These are phyloP conservation scores for Syngnathoides biaculeatus DNA, from an alignment of 2,113 vertebrate species.

Conservation along the genomic window DNA sequence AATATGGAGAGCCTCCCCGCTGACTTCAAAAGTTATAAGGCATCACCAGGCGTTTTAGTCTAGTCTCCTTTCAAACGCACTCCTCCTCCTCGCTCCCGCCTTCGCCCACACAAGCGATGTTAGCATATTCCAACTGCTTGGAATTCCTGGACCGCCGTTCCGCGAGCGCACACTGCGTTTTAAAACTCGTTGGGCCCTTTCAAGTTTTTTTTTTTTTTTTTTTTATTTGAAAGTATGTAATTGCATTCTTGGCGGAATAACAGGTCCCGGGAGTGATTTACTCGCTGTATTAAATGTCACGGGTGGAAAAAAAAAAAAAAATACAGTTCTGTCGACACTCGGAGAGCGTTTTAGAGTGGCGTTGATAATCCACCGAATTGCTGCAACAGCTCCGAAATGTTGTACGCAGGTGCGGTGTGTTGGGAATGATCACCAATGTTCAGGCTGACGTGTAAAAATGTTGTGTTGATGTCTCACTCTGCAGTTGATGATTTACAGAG, in stretches of 20 bases:
- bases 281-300: conserved; percentile 94
- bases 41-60: conserved; percentile 5
- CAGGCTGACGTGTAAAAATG: not conserved
- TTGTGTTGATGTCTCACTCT: conserved; percentile 26
- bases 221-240: conserved; percentile 99
- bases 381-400: conserved; percentile 38
- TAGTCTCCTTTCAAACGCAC: conserved; percentile 11
- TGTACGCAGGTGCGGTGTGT: conserved; percentile 19
- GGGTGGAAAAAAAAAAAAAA: conserved; percentile 83
- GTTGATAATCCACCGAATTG: conserved; percentile 45
- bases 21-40: not conserved
- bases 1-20: not conserved
- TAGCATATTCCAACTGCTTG: conserved; percentile 97
- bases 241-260: conserved; percentile 99
- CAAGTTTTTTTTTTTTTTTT: conserved; percentile 99
- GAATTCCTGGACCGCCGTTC: conserved; percentile 91
- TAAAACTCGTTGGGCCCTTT: conserved; percentile 98
- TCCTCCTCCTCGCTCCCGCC: conserved; percentile 39
- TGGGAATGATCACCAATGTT: conserved; percentile 25
- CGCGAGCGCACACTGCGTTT: conserved; percentile 91
- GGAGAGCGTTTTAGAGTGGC: conserved; percentile 49
- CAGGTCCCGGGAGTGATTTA: conserved; percentile 91
- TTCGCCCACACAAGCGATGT: conserved; percentile 82
- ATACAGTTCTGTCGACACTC: conserved; percentile 78
- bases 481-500: conserved; percentile 18